Evolutionary conservation across 2,113 vertebrate species (phyloP).

Genomic region (Saccopteryx leptura): DNA sequence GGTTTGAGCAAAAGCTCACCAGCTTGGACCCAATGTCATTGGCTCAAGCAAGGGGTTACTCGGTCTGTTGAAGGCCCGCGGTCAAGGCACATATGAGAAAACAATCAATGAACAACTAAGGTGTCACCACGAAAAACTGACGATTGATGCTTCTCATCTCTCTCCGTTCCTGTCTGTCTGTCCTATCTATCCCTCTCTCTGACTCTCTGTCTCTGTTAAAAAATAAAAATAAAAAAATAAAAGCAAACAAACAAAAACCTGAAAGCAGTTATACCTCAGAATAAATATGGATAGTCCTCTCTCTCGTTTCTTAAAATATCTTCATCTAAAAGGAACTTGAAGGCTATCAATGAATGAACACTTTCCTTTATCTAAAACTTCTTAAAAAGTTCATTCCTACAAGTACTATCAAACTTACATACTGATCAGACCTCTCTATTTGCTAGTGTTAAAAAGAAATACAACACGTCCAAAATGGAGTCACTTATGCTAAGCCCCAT

Average conservation of each 20-base stretch:
- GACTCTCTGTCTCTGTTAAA: too few species aligned
- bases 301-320: background rate
- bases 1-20: too few species aligned
- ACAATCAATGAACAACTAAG: too few species aligned
- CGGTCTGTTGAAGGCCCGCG: too few species aligned
- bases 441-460: background rate
- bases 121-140: too few species aligned
- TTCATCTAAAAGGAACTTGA: constrained; percentile 29
- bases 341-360: background rate
- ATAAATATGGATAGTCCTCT: background rate
- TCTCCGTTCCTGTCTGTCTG: too few species aligned
- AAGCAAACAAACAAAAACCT: background rate
- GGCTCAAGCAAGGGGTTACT: too few species aligned
- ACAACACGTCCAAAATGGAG: background rate
- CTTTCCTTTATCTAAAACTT: constrained; percentile 21
- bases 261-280: background rate
- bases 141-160: too few species aligned
- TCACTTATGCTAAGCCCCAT: background rate
- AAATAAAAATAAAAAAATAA: too few species aligned
- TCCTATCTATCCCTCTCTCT: too few species aligned
- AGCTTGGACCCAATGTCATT: too few species aligned
- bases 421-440: constrained; percentile 33
- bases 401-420: background rate
- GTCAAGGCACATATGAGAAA: too few species aligned
- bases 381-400: constrained; percentile 25